phyloP scores from a whole-genome alignment of 1,140 invertebrate genomes.

The Euwallacea similis region DNA sequence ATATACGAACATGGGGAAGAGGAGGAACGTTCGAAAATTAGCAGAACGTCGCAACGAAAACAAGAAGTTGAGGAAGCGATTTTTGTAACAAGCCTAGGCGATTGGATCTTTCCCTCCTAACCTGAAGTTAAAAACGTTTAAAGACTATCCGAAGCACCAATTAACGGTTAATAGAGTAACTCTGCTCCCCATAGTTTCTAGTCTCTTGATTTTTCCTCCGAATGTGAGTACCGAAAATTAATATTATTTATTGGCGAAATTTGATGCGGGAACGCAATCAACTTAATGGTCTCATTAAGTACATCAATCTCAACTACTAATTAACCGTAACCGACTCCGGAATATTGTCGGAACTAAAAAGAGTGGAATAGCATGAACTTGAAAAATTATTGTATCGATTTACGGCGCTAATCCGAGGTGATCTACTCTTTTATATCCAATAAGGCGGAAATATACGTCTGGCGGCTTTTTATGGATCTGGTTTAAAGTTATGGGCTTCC shows the following conservation, averaged over 20 bases:
- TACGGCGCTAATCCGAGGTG: conserved; percentile 2
- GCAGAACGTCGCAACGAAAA: no score
- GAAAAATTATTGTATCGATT: conserved; percentile 17
- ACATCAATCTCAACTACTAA: conserved; percentile 2
- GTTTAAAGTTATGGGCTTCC: conserved; percentile 10
- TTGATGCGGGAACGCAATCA: not conserved
- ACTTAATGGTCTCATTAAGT: conserved; percentile 3
- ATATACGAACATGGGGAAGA: no score
- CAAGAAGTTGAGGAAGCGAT: no score
- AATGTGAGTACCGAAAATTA: not conserved
- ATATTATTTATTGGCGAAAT: not conserved
- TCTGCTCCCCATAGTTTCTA: no score
- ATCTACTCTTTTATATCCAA: conserved; percentile 14
- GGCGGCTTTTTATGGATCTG: conserved; percentile 5
- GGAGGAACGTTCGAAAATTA: no score
- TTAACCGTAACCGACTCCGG: not conserved
- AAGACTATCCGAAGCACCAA: no score
- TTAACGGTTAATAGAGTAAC: no score
- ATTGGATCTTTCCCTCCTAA: no score
- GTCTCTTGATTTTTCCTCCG: not conserved
- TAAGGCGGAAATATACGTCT: conserved; percentile 3
- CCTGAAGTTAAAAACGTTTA: no score
- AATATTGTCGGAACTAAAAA: not conserved
- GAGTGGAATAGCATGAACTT: conserved; percentile 3
- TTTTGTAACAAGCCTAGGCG: no score